Conservation (phyloP, 1,140 invertebrate species). For the Rhopalosiphum padi region DNA sequence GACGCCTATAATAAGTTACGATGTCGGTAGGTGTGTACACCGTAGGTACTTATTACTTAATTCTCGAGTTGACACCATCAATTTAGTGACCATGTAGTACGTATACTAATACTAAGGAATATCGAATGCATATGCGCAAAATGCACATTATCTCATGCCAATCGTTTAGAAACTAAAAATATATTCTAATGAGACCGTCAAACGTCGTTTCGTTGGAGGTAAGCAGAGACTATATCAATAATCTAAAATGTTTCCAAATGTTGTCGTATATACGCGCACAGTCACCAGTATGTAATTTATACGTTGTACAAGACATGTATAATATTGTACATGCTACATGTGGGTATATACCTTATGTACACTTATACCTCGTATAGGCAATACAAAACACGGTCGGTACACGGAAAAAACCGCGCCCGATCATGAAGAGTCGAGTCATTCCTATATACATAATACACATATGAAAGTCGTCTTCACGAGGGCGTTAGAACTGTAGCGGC, state of each 20-base stretch:
- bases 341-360: not conserved
- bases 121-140: not conserved
- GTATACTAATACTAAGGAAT: not conserved
- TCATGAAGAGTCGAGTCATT: not conserved
- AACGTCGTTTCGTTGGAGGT: not conserved
- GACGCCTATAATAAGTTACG: not conserved
- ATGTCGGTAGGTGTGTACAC: not conserved
- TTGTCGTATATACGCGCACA: not conserved
- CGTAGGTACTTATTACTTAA: not conserved
- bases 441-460: not conserved
- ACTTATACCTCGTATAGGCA: not conserved
- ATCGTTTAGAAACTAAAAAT: not conserved
- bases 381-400: not conserved
- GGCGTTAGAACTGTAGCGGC: not conserved
- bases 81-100: not conserved
- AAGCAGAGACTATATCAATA: not conserved
- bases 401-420: slow-evolving; percentile 10
- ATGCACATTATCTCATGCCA: not conserved
- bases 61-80: not conserved
- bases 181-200: not conserved
- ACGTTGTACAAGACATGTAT: not conserved
- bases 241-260: not conserved
- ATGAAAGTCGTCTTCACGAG: not conserved
- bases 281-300: not conserved
- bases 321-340: not conserved